Percentiles rank a stretch among this genome's conserved stretches.
Conservation (phyloP, 2,113 vertebrate species). For the Castor canadensis region DNA sequence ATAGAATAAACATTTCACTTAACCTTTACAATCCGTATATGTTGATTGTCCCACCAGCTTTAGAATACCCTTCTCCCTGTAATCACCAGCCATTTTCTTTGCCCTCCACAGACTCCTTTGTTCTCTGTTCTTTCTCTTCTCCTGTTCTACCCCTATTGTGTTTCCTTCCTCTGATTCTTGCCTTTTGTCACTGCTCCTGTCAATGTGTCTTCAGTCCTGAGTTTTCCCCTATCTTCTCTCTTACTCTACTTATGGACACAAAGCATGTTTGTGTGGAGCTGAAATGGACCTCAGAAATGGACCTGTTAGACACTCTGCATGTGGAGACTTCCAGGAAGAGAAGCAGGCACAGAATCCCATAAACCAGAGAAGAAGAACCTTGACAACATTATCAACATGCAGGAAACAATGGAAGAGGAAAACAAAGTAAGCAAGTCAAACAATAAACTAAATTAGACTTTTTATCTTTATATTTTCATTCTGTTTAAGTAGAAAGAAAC, state of each 20-base stretch:
- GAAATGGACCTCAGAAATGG: background rate
- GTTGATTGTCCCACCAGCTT: constrained; percentile 64
- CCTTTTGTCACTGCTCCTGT: background rate
- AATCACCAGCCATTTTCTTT: constrained; percentile 26
- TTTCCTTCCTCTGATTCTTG: background rate
- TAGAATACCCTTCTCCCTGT: background rate
- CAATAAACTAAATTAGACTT: background rate
- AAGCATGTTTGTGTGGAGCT: background rate
- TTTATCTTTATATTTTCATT: background rate
- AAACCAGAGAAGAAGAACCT: background rate
- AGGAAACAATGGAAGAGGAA: background rate
- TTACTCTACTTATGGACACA: background rate
- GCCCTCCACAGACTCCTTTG: constrained; percentile 19
- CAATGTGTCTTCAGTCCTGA: background rate
- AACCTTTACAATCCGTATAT: constrained; percentile 72
- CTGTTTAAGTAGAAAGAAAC: background rate
- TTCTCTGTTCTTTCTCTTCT: background rate
- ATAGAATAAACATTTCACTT: constrained; percentile 79
- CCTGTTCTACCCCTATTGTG: background rate
- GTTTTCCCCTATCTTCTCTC: background rate
- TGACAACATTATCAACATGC: background rate
- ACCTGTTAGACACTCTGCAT: background rate
- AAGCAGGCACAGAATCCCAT: background rate
- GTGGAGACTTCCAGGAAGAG: background rate
- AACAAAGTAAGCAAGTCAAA: background rate